Conservation (phyloP, 92 coral and sea anemone genomes). For the Zoanthus gigantus region DNA sequence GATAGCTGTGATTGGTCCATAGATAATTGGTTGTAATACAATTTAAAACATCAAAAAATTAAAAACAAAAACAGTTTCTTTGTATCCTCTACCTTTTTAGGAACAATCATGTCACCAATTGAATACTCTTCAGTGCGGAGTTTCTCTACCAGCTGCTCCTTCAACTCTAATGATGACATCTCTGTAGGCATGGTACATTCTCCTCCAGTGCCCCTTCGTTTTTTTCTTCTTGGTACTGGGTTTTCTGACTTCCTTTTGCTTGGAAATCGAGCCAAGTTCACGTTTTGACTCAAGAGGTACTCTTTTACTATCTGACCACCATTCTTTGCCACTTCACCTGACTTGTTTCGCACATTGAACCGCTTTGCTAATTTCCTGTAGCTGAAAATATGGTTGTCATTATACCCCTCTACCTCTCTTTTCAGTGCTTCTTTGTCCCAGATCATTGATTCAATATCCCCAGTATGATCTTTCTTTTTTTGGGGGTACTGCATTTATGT, state of each 20-base stretch:
- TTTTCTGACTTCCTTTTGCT: background rate
- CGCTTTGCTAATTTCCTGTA: constrained; percentile 45
- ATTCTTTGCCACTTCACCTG: constrained; percentile 46
- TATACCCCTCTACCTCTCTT: background rate
- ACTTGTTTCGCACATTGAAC: constrained; percentile 45
- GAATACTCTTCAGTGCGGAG: constrained; percentile 28
- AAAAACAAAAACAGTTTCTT: background rate
- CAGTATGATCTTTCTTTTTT: background rate
- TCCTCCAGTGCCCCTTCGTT: constrained; percentile 26
- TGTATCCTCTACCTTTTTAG: constrained; percentile 26
- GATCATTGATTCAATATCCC: background rate
- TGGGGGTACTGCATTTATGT: background rate
- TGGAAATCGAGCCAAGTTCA: background rate
- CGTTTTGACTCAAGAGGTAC: background rate
- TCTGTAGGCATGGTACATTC: constrained; percentile 13
- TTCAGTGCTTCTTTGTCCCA: constrained; percentile 23
- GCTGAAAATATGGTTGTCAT: constrained; percentile 18
- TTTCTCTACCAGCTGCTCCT: constrained; percentile 14
- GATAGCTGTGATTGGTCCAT: no score
- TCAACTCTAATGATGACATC: background rate
- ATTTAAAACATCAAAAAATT: no score
- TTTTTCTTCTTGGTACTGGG: background rate
- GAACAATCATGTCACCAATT: constrained; percentile 48
- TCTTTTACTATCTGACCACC: constrained; percentile 56
- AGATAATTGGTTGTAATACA: no score